Conservation (phyloP, 2,888 invertebrate genomes). For the Oithona nana region DNA sequence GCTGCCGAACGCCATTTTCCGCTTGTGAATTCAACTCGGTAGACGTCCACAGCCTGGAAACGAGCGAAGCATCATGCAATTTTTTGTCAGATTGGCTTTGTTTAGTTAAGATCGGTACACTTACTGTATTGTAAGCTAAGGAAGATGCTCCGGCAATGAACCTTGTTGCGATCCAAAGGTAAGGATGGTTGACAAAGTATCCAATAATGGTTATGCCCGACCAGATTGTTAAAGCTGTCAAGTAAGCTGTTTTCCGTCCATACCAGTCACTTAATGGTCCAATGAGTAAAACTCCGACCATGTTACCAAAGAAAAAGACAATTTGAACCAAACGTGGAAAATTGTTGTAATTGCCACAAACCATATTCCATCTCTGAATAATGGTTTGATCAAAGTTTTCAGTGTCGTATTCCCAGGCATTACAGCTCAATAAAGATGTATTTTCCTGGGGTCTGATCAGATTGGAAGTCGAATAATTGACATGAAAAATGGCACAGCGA, state of each 20-base stretch:
- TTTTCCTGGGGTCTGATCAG: too few relatives aligned
- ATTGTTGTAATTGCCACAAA: not conserved
- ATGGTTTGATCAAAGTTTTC: too few relatives aligned
- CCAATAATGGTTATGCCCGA: not conserved
- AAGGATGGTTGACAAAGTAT: not conserved
- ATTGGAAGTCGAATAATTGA: too few relatives aligned
- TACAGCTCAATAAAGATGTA: too few relatives aligned
- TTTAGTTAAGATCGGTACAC: too few relatives aligned
- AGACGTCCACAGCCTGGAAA: not conserved
- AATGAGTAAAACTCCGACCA: not conserved
- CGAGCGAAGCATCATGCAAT: not conserved
- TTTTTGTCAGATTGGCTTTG: too few relatives aligned
- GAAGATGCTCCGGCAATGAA: not conserved
- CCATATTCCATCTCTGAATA: not conserved
- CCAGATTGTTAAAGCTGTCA: not conserved
- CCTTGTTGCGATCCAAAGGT: not conserved
- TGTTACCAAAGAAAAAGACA: not conserved
- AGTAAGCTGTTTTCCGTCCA: not conserved
- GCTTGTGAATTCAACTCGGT: not conserved
- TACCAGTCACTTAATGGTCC: not conserved
- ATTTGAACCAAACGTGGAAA: not conserved
- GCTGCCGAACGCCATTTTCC: constrained; percentile 8
- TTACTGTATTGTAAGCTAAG: too few relatives aligned
- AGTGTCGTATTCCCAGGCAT: too few relatives aligned
- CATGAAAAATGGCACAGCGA: too few relatives aligned